Conservation (phyloP, 2,888 invertebrate genomes). For the Catocala sponsa region DNA sequence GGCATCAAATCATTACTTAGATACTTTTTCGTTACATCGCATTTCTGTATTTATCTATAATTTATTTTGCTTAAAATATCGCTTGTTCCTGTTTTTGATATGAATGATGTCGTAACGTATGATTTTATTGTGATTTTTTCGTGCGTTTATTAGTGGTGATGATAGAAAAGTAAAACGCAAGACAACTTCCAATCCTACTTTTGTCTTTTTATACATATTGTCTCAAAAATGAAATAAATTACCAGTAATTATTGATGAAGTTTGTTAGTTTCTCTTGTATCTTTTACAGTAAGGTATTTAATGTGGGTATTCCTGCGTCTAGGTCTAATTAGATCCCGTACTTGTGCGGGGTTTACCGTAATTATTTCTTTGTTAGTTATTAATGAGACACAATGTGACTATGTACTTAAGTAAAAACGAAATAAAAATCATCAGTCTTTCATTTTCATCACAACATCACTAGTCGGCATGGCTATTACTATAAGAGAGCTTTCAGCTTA, state of each 20-base stretch:
- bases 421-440: slow-evolving; percentile 54
- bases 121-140: slow-evolving; percentile 72
- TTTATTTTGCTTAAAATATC: slow-evolving; percentile 79
- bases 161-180: slow-evolving; percentile 69
- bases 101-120: slow-evolving; percentile 75
- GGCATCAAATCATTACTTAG: slow-evolving; percentile 68
- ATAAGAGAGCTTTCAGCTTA: no score
- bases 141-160: slow-evolving; percentile 74
- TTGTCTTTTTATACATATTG: slow-evolving; percentile 69
- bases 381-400: slow-evolving; percentile 79
- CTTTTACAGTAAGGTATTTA: slow-evolving; percentile 68
- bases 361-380: slow-evolving; percentile 72
- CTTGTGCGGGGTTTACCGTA: slow-evolving; percentile 72
- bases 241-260: slow-evolving; percentile 83
- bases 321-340: slow-evolving; percentile 71
- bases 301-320: slow-evolving; percentile 76
- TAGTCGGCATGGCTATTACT: no score
- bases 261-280: slow-evolving; percentile 81
- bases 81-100: slow-evolving; percentile 79
- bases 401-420: slow-evolving; percentile 75
- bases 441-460: slow-evolving; percentile 23
- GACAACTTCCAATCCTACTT: slow-evolving; percentile 77
- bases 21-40: slow-evolving; percentile 73
- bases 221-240: slow-evolving; percentile 72
- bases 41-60: slow-evolving; percentile 69